Evolutionary conservation across 2,888 invertebrate species (phyloP).

Genomic region (Dynastes hyllus): DNA sequence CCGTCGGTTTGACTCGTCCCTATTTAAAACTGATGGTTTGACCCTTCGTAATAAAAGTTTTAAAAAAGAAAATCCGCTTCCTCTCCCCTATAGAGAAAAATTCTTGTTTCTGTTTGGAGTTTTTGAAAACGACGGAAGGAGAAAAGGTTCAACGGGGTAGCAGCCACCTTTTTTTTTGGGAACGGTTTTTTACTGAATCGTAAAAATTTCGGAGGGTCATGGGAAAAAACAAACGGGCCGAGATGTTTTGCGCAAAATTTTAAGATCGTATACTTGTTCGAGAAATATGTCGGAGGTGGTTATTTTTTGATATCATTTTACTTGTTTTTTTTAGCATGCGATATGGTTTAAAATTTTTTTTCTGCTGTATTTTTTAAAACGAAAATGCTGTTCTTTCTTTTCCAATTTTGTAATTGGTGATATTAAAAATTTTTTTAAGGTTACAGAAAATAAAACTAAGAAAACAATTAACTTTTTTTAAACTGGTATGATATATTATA

Average conservation of each 20-base stretch:
- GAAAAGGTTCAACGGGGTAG: conserved; percentile 8
- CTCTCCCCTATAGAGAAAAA: not conserved
- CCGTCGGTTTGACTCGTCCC: conserved; percentile 15
- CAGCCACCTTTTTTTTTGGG: conserved; percentile 10
- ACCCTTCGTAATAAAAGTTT: conserved; percentile 41
- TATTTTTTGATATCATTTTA: not conserved
- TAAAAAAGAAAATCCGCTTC: conserved; percentile 40
- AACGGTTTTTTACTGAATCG: conserved; percentile 1
- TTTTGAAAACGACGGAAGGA: not conserved
- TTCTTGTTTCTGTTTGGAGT: conserved; percentile 7
- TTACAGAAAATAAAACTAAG: too few relatives aligned
- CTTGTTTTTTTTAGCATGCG: not conserved
- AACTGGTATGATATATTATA: too few relatives aligned
- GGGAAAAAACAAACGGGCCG: conserved; percentile 16
- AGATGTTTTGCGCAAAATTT: conserved; percentile 11
- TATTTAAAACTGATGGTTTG: conserved; percentile 40
- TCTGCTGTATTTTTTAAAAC: not conserved
- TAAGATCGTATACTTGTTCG: conserved; percentile 14
- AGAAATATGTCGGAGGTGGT: conserved; percentile 1
- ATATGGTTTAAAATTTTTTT: not conserved
- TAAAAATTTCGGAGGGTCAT: not conserved
- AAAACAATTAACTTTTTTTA: too few relatives aligned
- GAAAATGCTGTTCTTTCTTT: too few relatives aligned
- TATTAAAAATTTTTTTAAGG: too few relatives aligned
- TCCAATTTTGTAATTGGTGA: too few relatives aligned